Conservation (phyloP, 2,888 invertebrate genomes). For the Rhogogaster chlorosoma region DNA sequence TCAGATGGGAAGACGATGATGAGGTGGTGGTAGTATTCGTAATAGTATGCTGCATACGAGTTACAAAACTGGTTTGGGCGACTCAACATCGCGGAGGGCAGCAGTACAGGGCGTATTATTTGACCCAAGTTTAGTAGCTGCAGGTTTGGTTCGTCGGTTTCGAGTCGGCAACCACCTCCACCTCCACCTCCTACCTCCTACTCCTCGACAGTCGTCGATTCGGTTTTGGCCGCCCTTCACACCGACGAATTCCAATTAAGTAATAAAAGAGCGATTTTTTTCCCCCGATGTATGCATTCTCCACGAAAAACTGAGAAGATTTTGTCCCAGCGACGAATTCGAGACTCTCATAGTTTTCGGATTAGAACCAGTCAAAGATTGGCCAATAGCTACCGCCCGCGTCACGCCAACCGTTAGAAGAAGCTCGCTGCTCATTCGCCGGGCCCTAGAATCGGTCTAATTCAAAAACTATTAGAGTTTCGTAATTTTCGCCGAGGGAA, state of each 20-base stretch:
- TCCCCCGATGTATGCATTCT: background rate
- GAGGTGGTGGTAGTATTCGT: background rate
- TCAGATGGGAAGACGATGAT: background rate
- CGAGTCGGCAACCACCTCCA: conserved; percentile 11
- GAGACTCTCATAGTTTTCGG: background rate
- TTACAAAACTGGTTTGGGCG: conserved; percentile 44
- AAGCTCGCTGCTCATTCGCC: background rate
- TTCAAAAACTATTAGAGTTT: background rate
- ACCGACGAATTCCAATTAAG: background rate
- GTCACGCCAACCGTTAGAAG: background rate
- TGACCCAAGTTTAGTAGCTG: conserved; percentile 45
- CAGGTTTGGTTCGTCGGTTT: conserved; percentile 6
- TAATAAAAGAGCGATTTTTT: background rate
- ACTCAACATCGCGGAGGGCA: background rate
- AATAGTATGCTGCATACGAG: background rate
- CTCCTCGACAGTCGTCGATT: background rate
- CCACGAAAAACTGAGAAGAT: conserved; percentile 5
- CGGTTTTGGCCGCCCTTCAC: background rate
- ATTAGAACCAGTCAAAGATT: background rate
- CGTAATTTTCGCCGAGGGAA: background rate
- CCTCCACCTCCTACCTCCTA: background rate
- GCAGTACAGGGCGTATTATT: conserved; percentile 37
- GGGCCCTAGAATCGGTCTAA: background rate
- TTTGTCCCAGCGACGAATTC: background rate
- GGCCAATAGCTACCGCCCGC: background rate